A percentile compares a stretch with the other conserved stretches of the same genome.
Evolutionary conservation across 2,113 vertebrate species (phyloP).

Genomic region (Corythoichthys haematopterus): DNA sequence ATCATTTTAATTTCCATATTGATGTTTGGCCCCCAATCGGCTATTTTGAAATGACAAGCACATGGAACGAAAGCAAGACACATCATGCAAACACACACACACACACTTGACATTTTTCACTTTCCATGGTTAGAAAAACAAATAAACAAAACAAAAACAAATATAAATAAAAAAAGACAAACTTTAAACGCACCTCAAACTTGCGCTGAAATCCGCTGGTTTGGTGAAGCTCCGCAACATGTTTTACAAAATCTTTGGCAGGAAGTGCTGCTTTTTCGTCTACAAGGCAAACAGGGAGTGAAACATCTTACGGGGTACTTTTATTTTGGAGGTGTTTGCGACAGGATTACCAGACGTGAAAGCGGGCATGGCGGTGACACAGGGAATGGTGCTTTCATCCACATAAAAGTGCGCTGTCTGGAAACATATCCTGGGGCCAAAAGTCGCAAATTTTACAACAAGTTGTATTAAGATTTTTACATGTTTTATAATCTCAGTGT

Average conservation of each 20-base stretch:
- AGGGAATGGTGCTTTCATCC: slow-evolving; percentile 84
- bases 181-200: slow-evolving; percentile 81
- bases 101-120: background rate
- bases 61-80: background rate
- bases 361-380: slow-evolving; percentile 74
- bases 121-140: too few species aligned
- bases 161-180: background rate
- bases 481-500: too few species aligned
- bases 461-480: background rate
- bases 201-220: slow-evolving; percentile 84
- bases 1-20: too few species aligned
- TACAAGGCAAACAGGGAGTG: slow-evolving; percentile 43
- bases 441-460: background rate
- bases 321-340: too few species aligned
- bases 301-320: background rate
- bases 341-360: slow-evolving; percentile 29
- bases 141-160: background rate
- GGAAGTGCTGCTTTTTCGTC: slow-evolving; percentile 82
- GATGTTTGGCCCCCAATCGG: too few species aligned
- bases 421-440: slow-evolving; percentile 85
- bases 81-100: slow-evolving; percentile 10
- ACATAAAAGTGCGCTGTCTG: slow-evolving; percentile 98
- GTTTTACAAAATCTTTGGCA: slow-evolving; percentile 86
- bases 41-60: background rate
- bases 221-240: slow-evolving; percentile 87